Conservation (phyloP, 2,888 invertebrate species). For the Junonia oenone region DNA sequence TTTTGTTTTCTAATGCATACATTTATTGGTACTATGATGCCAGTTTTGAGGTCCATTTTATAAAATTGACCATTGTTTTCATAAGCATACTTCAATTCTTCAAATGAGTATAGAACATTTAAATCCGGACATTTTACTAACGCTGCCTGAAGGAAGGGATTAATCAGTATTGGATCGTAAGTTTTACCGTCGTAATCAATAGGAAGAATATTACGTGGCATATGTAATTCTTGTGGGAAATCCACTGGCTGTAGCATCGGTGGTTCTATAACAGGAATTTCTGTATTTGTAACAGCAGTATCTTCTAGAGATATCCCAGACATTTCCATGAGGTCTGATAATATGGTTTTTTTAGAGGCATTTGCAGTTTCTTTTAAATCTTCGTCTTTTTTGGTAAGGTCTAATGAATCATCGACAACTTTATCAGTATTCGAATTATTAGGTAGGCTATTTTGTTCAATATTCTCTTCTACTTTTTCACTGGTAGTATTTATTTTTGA, state of each 20-base stretch:
- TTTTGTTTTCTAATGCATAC: conserved; percentile 48
- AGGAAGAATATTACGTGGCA: neutral
- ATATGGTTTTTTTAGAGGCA: conserved; percentile 42
- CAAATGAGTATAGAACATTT: conserved; percentile 45
- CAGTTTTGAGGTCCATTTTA: conserved; percentile 52
- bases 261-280: conserved; percentile 2
- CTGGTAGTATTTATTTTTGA: neutral
- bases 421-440: neutral
- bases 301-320: conserved; percentile 67
- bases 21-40: conserved; percentile 49
- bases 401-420: neutral
- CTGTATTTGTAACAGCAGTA: conserved; percentile 5
- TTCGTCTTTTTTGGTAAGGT: neutral
- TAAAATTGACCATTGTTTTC: conserved; percentile 49
- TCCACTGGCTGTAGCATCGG: neutral
- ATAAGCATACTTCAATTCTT: conserved; percentile 53
- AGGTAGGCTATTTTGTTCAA: neutral
- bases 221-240: neutral
- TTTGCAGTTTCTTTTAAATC: neutral
- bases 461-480: neutral
- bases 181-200: neutral
- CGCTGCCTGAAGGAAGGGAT: conserved; percentile 12
- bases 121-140: conserved; percentile 23
- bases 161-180: neutral
- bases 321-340: conserved; percentile 73